Percentiles rank a stretch among this genome's conserved stretches.
phyloP scores from a whole-genome alignment of 53 echinoderm and acorn worm genomes.

The Hippasteria phrygiana region DNA sequence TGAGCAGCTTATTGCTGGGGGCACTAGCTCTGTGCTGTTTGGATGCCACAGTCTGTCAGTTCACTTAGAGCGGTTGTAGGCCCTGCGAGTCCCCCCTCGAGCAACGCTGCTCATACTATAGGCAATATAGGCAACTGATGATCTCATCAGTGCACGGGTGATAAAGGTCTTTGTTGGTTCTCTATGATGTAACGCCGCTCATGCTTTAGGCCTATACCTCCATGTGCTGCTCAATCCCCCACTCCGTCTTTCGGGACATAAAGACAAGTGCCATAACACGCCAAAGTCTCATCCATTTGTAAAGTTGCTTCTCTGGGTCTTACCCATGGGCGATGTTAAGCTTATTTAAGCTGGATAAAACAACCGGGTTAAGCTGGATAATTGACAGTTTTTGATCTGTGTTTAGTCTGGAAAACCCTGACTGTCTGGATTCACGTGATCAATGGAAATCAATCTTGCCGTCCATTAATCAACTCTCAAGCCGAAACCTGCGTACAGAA shows the following conservation, averaged over 20 bases:
- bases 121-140: too few species aligned
- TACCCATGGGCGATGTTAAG: neutral
- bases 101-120: too few species aligned
- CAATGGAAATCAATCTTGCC: neutral
- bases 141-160: neutral
- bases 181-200: neutral
- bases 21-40: neutral
- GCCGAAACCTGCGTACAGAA: neutral
- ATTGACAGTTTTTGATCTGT: neutral
- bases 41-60: too few species aligned
- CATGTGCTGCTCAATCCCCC: neutral
- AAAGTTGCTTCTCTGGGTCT: neutral
- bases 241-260: neutral
- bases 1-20: slow-evolving; percentile 1
- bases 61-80: too few species aligned
- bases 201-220: neutral
- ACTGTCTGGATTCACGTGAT: neutral
- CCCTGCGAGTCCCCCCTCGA: too few species aligned
- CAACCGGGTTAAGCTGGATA: neutral
- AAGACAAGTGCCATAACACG: neutral
- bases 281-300: neutral
- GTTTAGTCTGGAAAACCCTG: neutral
- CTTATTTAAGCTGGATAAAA: neutral
- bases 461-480: neutral
- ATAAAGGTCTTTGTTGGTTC: too few species aligned